A percentile compares a stretch with the other conserved stretches of the same genome.
phyloP scores from a whole-genome alignment of 2,888 invertebrate species.

The Epistrophe grossulariae region DNA sequence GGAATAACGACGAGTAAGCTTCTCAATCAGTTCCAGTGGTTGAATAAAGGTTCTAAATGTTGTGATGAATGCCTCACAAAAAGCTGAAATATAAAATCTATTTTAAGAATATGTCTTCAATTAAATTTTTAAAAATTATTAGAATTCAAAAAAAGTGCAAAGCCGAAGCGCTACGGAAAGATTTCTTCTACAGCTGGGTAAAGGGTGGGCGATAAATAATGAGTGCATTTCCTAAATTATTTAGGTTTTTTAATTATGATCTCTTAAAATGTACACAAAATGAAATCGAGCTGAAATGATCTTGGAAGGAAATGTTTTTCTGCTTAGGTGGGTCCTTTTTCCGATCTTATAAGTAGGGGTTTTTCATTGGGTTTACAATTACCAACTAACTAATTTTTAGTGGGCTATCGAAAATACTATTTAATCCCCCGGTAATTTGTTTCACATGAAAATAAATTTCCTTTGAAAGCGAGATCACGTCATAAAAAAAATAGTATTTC shows the following conservation, averaged over 20 bases:
- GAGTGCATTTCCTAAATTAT: neutral
- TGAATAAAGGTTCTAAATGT: slow-evolving; percentile 98
- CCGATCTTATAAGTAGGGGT: too few relatives aligned
- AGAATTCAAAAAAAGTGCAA: slow-evolving; percentile 43
- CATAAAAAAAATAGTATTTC: too few relatives aligned
- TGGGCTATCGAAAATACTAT: too few relatives aligned
- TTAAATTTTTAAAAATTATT: neutral
- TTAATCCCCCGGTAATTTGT: too few relatives aligned
- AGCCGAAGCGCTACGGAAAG: slow-evolving; percentile 32
- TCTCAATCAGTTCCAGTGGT: slow-evolving; percentile 93
- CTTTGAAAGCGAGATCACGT: too few relatives aligned
- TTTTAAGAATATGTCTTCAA: neutral
- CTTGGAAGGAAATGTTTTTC: neutral
- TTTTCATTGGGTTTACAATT: too few relatives aligned
- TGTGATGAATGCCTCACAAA: slow-evolving; percentile 96
- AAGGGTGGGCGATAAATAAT: slow-evolving; percentile 13
- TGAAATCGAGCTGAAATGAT: neutral
- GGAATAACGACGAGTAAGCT: slow-evolving; percentile 88
- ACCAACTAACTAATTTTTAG: too few relatives aligned
- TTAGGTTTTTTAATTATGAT: neutral
- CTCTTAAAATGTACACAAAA: neutral
- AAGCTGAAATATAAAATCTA: slow-evolving; percentile 78
- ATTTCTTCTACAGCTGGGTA: slow-evolving; percentile 4
- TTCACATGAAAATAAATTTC: too few relatives aligned
- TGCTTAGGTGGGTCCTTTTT: too few relatives aligned